Conservation (phyloP, 1,140 invertebrate genomes). For the Augochlora pura region DNA sequence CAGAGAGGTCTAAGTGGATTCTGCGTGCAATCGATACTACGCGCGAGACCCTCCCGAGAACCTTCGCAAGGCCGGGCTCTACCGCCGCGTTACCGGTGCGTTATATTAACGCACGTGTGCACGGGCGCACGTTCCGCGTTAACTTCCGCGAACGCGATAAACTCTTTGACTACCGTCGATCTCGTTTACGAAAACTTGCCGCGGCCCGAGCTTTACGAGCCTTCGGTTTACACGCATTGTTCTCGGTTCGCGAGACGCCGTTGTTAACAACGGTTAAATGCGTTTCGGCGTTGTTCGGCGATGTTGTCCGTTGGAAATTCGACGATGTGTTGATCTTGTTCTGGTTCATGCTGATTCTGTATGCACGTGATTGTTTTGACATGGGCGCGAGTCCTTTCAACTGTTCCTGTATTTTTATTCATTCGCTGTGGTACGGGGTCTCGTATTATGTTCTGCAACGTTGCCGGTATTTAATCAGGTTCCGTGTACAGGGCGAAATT, state of each 20-base stretch:
- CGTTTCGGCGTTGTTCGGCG: not conserved
- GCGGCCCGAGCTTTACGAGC: not conserved
- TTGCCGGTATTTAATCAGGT: no score
- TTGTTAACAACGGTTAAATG: not conserved
- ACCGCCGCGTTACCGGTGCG: not conserved
- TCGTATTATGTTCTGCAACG: no score
- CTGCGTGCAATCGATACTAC: constrained; percentile 34
- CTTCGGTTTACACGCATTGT: not conserved
- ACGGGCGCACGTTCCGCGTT: not conserved
- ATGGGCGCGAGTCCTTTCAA: no score
- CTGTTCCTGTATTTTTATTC: no score
- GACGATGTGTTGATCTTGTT: no score
- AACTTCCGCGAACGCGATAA: not conserved
- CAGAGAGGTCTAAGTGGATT: constrained; percentile 19
- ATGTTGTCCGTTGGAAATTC: not conserved
- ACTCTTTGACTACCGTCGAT: not conserved
- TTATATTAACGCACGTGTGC: not conserved
- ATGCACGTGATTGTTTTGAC: no score
- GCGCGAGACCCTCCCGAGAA: not conserved
- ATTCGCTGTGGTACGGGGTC: no score
- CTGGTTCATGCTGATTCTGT: no score
- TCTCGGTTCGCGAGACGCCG: not conserved
- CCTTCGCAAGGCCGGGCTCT: not conserved
- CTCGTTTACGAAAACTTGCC: not conserved
- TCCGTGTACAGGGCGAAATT: no score